A percentile compares a stretch with the other conserved stretches of the same genome.
Evolutionary conservation across 2,113 vertebrate genomes (phyloP).

Genomic region (Plotosus lineatus): DNA sequence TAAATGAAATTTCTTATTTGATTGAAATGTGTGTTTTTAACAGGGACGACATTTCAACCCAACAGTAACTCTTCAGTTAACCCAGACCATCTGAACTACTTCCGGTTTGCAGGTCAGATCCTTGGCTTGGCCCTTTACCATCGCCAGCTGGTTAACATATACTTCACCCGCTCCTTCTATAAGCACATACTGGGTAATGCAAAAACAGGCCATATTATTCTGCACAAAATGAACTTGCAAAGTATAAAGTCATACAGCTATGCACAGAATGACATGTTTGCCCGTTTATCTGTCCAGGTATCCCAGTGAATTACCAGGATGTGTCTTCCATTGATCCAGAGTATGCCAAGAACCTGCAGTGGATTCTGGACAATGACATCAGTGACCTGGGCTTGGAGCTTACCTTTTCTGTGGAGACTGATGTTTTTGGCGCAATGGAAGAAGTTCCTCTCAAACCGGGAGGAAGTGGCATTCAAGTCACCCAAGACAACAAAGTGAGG

Average conservation of each 20-base stretch:
- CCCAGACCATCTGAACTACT: slow-evolving; percentile 97
- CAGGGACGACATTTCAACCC: slow-evolving; percentile 97
- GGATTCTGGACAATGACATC: slow-evolving; percentile 99
- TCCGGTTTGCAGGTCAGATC: slow-evolving; percentile 93
- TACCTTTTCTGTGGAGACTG: slow-evolving; percentile 95
- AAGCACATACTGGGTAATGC: slow-evolving; percentile 95
- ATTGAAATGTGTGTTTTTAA: slow-evolving; percentile 29
- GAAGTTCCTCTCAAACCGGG: slow-evolving; percentile 94
- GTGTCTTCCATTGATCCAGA: slow-evolving; percentile 98
- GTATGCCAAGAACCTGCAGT: slow-evolving; percentile 97
- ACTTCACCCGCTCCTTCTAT: slow-evolving; percentile 98
- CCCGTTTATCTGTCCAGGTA: slow-evolving; percentile 72
- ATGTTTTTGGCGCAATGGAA: slow-evolving; percentile 97
- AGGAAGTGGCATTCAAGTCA: slow-evolving; percentile 88
- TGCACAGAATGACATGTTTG: not conserved
- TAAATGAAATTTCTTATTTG: not conserved
- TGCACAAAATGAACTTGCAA: not conserved
- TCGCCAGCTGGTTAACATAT: slow-evolving; percentile 95
- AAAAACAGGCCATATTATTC: not conserved
- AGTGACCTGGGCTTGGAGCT: slow-evolving; percentile 94
- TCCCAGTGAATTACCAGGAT: slow-evolving; percentile 98
- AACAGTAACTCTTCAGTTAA: slow-evolving; percentile 99
- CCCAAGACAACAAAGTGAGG: slow-evolving; percentile 94
- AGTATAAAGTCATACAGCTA: not conserved
- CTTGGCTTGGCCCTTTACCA: slow-evolving; percentile 94